Evolutionary conservation across 2,113 vertebrate species (phyloP), one percentile per base, ranked within the genome.

Genomic region (Hypocryptadius cinnamomeus): DNA sequence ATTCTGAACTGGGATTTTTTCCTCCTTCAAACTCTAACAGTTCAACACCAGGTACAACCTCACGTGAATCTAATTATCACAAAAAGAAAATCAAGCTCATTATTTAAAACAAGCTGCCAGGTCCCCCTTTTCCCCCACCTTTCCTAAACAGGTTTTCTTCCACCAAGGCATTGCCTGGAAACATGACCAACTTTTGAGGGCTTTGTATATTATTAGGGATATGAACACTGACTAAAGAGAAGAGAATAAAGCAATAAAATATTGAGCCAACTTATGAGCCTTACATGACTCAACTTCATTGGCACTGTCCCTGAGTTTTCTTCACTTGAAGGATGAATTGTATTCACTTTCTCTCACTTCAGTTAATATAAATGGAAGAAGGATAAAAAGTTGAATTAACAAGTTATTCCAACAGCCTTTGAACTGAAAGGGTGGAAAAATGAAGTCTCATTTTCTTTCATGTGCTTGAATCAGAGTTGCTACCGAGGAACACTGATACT

Each of bases 91-190:
- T 78, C 20, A 45, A 84, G 54, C 10, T 25, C 23, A 48, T 19
- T 35, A 30, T 10, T 10, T 50, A 48, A 78, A 71, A 30, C 13
- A 27, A 90, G 25, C 37, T 80, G 25, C 14, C 23, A 72, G 11
- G 4, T 71, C 40, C 5, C n/a, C 39, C 16, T 39, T 23, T 24
- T 5, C 1, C 3, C 10, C 13, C 7, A n/a, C 4, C 22, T 39
- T 71, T 63, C 20, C 47, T 60, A 53, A 89, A 53, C 6, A 19
- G 4, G 5, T 21, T 71, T 83, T 79, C 24, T 81, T 35, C 24
- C 77, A 56, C 21, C 25, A 37, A 27, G 53, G 4, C 6, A 45
- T 5, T 15, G 4, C 40, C 31, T 71, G 44, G 28, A 68, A 86
- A 83, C 37, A 33, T 10, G 8, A 44, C 27, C 27, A 59, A 11